Base-by-base conservation (phyloP, 2,113 vertebrate genomes). In the Hypomesus transpacificus region DNA sequence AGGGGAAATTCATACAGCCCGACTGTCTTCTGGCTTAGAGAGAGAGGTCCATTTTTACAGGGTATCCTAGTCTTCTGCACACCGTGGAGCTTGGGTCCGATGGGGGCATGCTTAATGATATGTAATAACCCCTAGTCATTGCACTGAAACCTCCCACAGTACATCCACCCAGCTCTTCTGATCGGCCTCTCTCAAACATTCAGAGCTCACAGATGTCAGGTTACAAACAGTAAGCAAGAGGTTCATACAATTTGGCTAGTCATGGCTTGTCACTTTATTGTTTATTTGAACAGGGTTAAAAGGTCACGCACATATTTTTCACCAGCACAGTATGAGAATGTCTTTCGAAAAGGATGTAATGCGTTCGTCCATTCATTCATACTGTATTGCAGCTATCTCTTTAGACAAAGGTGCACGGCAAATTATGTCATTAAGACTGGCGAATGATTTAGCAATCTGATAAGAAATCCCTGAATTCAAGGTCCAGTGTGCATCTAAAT, bases 251-350 rank as follows among this genome's bases (percentile, higher is more conserved):
- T 50, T 51, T 14, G 8, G 9, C 26, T 20, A 14, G 46, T 24
- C 14, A 14, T 51, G 24, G 34, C 52, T 69, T 20, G 60, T 71
- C 60, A 71, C 60, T 71, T 71, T 64, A 66, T 73, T 22, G 39
- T 72, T 65, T 72, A 64, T 72, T 72, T 72, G 46, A 64, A 57
- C 62, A 65, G 70, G 70, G 52, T 72, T 65, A 57, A 72, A 51
- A 50, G n/a, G 11, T 46, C 68, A 68, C 50, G 65, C 75, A 70
- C 72, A 76, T 66, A 57, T 31, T 22, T 22, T 74, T 58, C 81
- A 86, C 86, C 86, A 90, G 88, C 87, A 90, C 87, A 90, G 77
- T 80, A 85, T 74, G 67, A 88, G 78, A 84, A 82, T 50, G 63
- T 64, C 28, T 64, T 39, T 64, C 2, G 61, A 64, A 64, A 39